Evolutionary conservation across 2,113 vertebrate species (phyloP).

Genomic region (Sciurus niger): DNA sequence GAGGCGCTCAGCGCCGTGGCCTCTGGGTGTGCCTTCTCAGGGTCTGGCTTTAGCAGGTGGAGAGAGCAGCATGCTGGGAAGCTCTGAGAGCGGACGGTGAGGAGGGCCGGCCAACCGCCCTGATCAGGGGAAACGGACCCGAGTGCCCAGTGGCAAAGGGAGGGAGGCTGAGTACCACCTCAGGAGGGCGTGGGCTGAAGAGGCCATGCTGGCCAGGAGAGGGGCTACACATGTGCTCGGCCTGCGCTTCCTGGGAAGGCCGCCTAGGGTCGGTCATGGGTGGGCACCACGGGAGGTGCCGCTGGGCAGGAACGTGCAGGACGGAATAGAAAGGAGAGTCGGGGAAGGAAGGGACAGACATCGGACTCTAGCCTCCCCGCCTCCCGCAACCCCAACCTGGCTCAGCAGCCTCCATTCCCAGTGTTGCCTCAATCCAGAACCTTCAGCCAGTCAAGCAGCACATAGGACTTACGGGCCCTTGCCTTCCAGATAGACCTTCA

Average conservation of each 20-base stretch:
- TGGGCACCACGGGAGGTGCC: neutral
- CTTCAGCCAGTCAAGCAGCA: fast-evolving
- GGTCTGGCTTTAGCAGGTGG: neutral
- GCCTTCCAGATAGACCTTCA: fast-evolving
- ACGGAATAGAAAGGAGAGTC: fast-evolving
- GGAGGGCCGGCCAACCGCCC: fast-evolving
- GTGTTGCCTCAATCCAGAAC: neutral
- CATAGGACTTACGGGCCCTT: neutral
- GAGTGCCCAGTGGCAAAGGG: no score
- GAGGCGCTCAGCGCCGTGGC: fast-evolving
- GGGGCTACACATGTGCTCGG: neutral
- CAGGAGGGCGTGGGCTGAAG: neutral
- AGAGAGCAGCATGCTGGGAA: fast-evolving
- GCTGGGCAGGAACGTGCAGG: neutral
- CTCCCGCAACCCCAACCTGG: neutral
- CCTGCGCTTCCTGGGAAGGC: neutral
- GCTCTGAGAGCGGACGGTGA: fast-evolving
- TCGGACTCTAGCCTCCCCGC: fast-evolving
- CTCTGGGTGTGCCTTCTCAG: neutral
- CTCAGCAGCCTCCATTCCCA: neutral
- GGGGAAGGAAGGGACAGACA: neutral
- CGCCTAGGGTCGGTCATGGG: neutral
- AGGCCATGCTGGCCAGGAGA: fast-evolving
- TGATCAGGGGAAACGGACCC: fast-evolving
- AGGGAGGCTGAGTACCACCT: no score